These are phyloP conservation scores for Notodonta ziczac DNA, from an alignment of 2,888 invertebrate genomes.

Conservation along the genomic window DNA sequence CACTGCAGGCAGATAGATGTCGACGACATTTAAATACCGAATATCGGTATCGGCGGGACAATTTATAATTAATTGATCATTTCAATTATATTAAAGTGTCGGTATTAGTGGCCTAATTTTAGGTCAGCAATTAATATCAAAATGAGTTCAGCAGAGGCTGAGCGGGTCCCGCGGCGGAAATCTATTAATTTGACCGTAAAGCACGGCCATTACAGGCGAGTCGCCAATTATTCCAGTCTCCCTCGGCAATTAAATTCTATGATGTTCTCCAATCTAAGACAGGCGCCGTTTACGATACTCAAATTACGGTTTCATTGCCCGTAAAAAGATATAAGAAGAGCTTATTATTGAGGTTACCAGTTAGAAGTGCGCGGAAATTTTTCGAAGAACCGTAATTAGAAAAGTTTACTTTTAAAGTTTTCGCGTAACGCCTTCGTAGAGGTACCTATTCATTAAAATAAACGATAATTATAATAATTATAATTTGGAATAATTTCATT, in stretches of 20 bases:
- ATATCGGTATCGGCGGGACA: conserved; percentile 20
- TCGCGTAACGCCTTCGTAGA: conserved; percentile 11
- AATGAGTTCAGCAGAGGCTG: conserved; percentile 59
- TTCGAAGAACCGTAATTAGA: conserved; percentile 20
- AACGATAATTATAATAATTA: conserved; percentile 15
- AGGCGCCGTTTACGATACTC: conserved; percentile 77
- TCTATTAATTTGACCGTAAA: conserved; percentile 81
- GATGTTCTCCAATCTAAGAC: conserved; percentile 79
- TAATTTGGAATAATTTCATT: background rate
- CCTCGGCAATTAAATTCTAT: conserved; percentile 80
- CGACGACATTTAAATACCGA: conserved; percentile 22
- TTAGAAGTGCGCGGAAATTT: conserved; percentile 33
- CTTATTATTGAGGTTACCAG: conserved; percentile 50
- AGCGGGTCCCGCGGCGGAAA: conserved; percentile 65
- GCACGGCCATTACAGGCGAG: conserved; percentile 71
- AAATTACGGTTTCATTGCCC: conserved; percentile 76
- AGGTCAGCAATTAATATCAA: conserved; percentile 72
- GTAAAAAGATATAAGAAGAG: conserved; percentile 65
- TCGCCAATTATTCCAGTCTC: conserved; percentile 79
- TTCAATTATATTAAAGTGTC: conserved; percentile 49
- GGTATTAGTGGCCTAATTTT: conserved; percentile 55
- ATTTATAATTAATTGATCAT: conserved; percentile 39
- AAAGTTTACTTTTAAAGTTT: conserved; percentile 25
- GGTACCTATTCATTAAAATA: conserved; percentile 23
- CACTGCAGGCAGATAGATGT: conserved; percentile 19